Percentiles rank a stretch among this genome's conserved stretches.
Evolutionary conservation across 2,797 vertebrate species (phyloP).

Genomic region (Bradypus variegatus): DNA sequence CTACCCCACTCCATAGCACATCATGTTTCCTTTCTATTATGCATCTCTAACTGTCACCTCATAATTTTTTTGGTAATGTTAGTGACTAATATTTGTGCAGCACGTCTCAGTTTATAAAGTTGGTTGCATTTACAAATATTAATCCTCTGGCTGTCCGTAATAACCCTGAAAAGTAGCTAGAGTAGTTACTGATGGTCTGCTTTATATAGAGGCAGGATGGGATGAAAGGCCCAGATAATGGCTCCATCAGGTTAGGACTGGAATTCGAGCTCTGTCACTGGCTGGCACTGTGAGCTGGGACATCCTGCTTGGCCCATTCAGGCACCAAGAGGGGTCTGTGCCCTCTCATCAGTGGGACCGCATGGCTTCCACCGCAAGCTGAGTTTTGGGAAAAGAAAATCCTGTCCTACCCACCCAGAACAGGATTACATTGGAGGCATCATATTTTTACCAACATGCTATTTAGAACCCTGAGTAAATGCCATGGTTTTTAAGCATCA

Average conservation of each 20-base stretch:
- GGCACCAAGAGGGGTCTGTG: not conserved
- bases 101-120: not conserved
- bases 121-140: slow-evolving; percentile 25
- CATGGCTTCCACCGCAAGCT: not conserved
- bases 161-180: not conserved
- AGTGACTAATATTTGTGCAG: not conserved
- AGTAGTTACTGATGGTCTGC: not conserved
- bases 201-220: not conserved
- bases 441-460: slow-evolving; percentile 34
- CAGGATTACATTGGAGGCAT: slow-evolving; percentile 20
- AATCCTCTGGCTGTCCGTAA: not conserved
- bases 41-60: not conserved
- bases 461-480: slow-evolving; percentile 39
- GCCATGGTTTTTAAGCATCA: slow-evolving; percentile 40
- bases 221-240: not conserved
- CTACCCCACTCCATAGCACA: not conserved
- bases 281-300: not conserved
- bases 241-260: not conserved
- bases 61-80: not conserved
- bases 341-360: not conserved
- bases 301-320: not conserved
- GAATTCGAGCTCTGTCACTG: not conserved
- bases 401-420: not conserved
- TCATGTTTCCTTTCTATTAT: slow-evolving; percentile 13
- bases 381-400: slow-evolving; percentile 35